These are phyloP conservation scores for Tangara arthus DNA, from an alignment of 2,797 vertebrate genomes.

Conservation along the genomic window DNA sequence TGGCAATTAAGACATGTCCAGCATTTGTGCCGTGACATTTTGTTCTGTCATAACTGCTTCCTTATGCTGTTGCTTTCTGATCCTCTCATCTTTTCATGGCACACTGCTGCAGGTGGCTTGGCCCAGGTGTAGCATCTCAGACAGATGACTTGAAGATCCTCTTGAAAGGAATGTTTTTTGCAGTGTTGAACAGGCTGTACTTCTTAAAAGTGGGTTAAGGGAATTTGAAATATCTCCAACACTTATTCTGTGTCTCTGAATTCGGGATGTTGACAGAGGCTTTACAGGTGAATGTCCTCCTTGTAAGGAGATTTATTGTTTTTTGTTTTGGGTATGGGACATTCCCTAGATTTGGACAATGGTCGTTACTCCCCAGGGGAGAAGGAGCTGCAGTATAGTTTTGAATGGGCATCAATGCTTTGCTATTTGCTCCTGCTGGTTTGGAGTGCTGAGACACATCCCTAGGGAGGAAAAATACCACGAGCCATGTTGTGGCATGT, in stretches of 20 bases:
- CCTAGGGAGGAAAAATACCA: background rate
- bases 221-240: background rate
- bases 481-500: background rate
- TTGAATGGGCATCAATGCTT: background rate
- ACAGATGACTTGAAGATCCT: background rate
- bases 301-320: background rate
- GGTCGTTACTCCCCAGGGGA: background rate
- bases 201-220: background rate
- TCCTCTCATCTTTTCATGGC: background rate
- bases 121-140: background rate
- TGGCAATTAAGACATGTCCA: background rate
- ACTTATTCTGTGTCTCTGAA: background rate
- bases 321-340: background rate
- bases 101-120: background rate
- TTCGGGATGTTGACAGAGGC: background rate
- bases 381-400: background rate
- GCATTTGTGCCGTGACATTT: background rate
- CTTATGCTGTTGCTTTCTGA: background rate
- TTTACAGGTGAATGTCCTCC: background rate
- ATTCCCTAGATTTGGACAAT: background rate
- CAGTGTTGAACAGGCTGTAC: background rate
- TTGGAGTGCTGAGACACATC: background rate
- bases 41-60: background rate
- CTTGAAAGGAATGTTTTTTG: background rate
- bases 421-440: background rate